Evolutionary conservation across 2,797 vertebrate genomes (phyloP).

Genomic region (Sphenopsis melanotis): DNA sequence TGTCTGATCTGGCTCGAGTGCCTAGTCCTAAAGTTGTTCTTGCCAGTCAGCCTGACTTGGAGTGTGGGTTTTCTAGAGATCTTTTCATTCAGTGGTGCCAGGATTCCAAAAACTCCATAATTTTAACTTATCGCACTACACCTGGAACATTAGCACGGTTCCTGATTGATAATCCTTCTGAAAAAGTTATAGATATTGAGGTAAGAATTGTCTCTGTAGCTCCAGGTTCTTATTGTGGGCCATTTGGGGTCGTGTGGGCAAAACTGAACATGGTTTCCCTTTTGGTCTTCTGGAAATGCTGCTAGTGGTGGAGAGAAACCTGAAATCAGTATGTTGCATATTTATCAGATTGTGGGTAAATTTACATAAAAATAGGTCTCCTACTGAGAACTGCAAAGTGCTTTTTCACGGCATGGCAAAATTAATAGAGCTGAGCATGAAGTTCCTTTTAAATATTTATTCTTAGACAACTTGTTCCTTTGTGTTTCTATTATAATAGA

Average conservation of each 20-base stretch:
- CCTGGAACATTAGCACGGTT: slow-evolving; percentile 93
- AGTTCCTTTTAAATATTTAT: neutral
- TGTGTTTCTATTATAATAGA: neutral
- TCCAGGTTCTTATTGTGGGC: neutral
- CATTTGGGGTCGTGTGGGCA: neutral
- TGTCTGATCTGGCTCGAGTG: slow-evolving; percentile 92
- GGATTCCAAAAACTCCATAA: slow-evolving; percentile 92
- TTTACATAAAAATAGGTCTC: neutral
- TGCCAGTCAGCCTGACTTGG: slow-evolving; percentile 96
- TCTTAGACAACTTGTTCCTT: neutral
- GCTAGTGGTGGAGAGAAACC: neutral
- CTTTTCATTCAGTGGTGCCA: slow-evolving; percentile 98
- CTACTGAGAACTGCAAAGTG: neutral
- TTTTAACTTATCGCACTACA: slow-evolving; percentile 96
- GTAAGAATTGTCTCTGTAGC: slow-evolving; percentile 66
- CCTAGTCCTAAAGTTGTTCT: slow-evolving; percentile 98
- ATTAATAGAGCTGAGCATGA: neutral
- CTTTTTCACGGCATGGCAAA: neutral
- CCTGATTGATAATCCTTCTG: slow-evolving; percentile 93
- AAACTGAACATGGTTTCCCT: neutral
- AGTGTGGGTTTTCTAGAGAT: slow-evolving; percentile 96
- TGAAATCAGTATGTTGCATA: neutral
- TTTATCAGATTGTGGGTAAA: neutral
- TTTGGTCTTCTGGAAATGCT: neutral
- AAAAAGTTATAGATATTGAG: slow-evolving; percentile 95